Base-by-base conservation (phyloP, 2,888 invertebrate species). In the Synergus itoensis region DNA sequence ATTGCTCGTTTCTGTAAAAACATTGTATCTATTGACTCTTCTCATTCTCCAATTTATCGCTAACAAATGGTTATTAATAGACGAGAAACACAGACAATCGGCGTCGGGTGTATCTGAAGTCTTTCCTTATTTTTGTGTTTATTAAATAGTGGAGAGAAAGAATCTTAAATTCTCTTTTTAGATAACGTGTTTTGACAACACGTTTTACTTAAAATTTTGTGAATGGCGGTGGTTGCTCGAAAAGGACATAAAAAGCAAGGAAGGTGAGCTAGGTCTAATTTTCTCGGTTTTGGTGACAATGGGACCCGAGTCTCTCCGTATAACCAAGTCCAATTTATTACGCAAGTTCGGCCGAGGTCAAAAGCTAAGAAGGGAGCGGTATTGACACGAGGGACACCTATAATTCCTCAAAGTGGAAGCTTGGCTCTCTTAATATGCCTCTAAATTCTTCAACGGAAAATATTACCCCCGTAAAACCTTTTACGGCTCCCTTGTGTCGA, bases 321-420 rank as follows among this genome's bases (percentile, higher is more conserved):
- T 21, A 11, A 57, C 57, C 57, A 57, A 62, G 73, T 57, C 53
- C 36, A 73, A 73, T 73, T 73, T 73, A 73, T 73, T 73, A 73
- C 36, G 48, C n/a, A 53, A 53, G 73, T 36, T 73, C 53, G 48
- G 9, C 11, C 53, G 53, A 73, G 53, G 73, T 73, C 36, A 73
- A 40, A 73, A n/a, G 53, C 53, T 53, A 73, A 73, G 40, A 73
- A 36, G 48, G 73, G 73, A 36, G 73, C 53, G 73, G 73, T 53
- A 73, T 53, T 73, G 48, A 11, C 69, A 69, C 21, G 48, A 48
- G 48, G 69, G 53, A 53, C 40, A 73, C 36, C 14, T 67, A 36
- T 57, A 40, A 48, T 73, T 73, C 73, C 53, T 48, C 11, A 36
- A 73, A 69, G 14, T 69, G 16, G 45, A 48, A 48, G 69, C 53